These are phyloP conservation scores for Hypocryptadius cinnamomeus DNA, from an alignment of 2,113 vertebrate species.

Conservation along the genomic window DNA sequence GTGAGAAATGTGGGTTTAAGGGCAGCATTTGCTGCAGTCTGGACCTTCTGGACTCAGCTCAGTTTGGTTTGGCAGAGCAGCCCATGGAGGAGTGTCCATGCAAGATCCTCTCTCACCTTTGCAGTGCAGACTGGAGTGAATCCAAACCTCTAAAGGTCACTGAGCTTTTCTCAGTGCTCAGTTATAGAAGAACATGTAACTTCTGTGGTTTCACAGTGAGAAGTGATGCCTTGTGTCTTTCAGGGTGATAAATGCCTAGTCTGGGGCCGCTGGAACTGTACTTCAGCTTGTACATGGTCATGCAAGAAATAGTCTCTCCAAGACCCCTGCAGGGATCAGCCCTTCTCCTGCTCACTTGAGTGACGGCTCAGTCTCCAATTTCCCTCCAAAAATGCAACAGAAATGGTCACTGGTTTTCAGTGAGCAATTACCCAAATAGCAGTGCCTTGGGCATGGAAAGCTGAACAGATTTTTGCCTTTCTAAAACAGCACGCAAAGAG, in stretches of 20 bases:
- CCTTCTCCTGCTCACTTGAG: background rate
- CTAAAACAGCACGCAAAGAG: background rate
- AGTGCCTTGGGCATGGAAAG: background rate
- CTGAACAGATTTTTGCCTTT: background rate
- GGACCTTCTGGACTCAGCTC: background rate
- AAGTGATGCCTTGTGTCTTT: background rate
- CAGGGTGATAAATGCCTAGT: background rate
- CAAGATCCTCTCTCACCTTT: background rate
- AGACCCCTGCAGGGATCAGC: background rate
- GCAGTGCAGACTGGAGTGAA: background rate
- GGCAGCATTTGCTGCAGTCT: background rate
- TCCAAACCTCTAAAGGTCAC: background rate
- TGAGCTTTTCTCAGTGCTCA: background rate
- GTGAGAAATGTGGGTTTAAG: background rate
- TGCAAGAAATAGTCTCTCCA: background rate
- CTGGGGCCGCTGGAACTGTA: background rate
- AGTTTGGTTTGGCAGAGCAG: background rate
- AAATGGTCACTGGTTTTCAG: background rate
- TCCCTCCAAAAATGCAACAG: background rate
- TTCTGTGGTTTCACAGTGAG: background rate
- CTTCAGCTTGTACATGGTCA: background rate
- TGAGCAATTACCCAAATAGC: background rate
- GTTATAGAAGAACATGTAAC: background rate
- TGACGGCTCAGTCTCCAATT: background rate
- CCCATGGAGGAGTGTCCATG: accelerated